Base-by-base conservation (phyloP, 1,140 invertebrate species). In the Grapholita molesta region DNA sequence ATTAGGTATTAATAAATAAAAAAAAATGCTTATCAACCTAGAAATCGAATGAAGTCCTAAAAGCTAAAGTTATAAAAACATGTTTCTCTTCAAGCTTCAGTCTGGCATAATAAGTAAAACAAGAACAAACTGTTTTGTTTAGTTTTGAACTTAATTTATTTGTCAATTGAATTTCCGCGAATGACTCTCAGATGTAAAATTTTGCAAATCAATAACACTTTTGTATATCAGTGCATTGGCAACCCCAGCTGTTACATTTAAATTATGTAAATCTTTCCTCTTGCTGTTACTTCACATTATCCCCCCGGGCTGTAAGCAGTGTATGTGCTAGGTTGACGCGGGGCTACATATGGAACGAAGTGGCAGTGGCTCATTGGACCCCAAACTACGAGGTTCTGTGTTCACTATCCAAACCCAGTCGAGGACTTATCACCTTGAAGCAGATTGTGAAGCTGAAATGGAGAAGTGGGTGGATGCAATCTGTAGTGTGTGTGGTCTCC, bases 391-490 rank as follows among this genome's bases (percentile, higher is more conserved):
- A 30, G 90, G 94, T 73, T 96, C 95, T 71, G 97, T 98, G 92
- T 98, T 98, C 86, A 96, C 97, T 83, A 95, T 98, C 12, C 96
- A 96, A 85, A 98, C 97, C 35, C 96, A 96, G 33, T 96, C 96
- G 78, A 93, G 98, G 72, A 96, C 95, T 55, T 99, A 98, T 90
- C 98, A 97, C 92, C 92, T 99, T 70, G 97, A 97, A 48, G 97
- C 98, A 1, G 97, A 98, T 77, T 96, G 95, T 30, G 97, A 98
- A 84, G 93, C 94, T 64, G 97, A 98, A 77, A 99, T 99, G 98
- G 96, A 96, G 74, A 96, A 96, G 84, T 99, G 98, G 98, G 97
- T 99, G 0, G 96, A 97, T 82, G 97, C 96, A 75, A 96, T 99
- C 69, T 99, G 98, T 89, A 95, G 96, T 92, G 97, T 98, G 38